phyloP scores from a whole-genome alignment of 2,113 vertebrate species.

The Nerophis lumbriciformis region DNA sequence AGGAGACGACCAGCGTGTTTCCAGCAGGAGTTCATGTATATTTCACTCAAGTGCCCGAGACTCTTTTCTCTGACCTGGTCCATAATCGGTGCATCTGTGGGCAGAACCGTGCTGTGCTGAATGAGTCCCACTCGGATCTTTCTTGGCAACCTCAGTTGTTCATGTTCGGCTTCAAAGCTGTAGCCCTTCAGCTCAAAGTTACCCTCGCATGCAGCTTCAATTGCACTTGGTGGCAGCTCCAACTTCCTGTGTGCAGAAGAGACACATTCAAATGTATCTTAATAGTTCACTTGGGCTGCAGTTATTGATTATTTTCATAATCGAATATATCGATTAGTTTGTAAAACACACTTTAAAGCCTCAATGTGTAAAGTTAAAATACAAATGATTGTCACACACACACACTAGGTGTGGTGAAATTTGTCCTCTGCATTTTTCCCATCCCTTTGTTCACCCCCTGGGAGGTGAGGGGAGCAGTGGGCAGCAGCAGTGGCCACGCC shows the following conservation, averaged over 20 bases:
- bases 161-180: conserved; percentile 74
- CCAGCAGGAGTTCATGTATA: not conserved
- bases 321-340: no score
- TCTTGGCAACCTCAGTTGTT: conserved; percentile 80
- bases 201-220: conserved; percentile 63
- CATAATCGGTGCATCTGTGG: conserved; percentile 74
- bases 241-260: conserved; percentile 69
- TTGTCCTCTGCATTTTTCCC: no score
- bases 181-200: conserved; percentile 84
- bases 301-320: no score
- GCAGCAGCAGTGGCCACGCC: no score
- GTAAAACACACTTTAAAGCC: no score
- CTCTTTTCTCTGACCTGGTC: conserved; percentile 76
- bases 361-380: no score
- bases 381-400: no score
- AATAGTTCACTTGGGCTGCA: no score
- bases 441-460: no score
- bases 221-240: conserved; percentile 68
- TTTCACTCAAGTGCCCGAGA: not conserved
- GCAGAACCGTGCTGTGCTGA: conserved; percentile 81
- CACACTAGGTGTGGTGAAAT: no score
- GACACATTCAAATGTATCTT: no score
- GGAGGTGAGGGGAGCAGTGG: no score
- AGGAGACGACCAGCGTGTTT: not conserved
- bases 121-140: conserved; percentile 82